Evolutionary conservation across 2,888 invertebrate genomes (phyloP).

Genomic region (Nephrotoma flavescens): DNA sequence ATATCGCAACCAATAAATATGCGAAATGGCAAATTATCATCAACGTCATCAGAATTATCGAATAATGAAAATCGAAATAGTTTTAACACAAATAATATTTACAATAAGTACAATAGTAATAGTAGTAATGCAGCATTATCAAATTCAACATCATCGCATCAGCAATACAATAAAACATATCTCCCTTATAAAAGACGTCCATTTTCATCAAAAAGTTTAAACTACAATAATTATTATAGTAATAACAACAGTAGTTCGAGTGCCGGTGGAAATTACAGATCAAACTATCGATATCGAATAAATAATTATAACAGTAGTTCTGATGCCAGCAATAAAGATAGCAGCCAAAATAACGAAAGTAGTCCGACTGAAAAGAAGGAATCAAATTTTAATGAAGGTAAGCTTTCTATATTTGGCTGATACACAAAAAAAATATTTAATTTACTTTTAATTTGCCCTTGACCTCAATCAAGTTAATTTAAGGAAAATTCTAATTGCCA

Average conservation of each 20-base stretch:
- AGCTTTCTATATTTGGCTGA: neutral
- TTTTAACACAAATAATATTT: neutral
- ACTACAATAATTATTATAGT: neutral
- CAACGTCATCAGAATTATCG: conserved; percentile 4
- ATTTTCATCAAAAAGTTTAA: neutral
- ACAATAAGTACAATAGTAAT: neutral
- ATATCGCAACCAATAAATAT: neutral
- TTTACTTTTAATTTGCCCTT: neutral
- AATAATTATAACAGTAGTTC: neutral
- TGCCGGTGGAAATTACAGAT: neutral
- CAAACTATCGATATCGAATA: conserved; percentile 3
- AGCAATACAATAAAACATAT: neutral
- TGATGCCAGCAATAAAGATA: neutral
- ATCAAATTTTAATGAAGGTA: conserved; percentile 3
- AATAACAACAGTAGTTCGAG: neutral
- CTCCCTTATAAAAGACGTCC: conserved; percentile 1
- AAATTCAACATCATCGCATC: neutral
- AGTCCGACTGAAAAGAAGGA: neutral
- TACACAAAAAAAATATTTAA: conserved; percentile 5
- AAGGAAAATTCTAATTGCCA: neutral
- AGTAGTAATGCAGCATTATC: neutral
- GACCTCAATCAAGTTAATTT: neutral
- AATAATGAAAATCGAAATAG: conserved; percentile 5
- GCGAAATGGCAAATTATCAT: neutral
- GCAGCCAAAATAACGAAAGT: neutral